Evolutionary conservation across 2,113 vertebrate species (phyloP).

Genomic region (Grus americana): DNA sequence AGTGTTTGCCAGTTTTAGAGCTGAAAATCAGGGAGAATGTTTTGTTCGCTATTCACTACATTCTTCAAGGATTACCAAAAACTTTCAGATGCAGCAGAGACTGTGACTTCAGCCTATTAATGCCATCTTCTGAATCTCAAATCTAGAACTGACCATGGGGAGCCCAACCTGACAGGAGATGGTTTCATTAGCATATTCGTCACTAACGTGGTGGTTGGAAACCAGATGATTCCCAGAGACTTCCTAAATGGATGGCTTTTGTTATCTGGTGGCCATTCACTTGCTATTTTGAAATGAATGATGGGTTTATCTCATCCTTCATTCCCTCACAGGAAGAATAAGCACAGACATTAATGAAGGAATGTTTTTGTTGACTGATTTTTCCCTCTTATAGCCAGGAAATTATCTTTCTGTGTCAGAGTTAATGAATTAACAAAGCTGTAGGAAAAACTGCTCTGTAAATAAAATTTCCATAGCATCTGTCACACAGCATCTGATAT

Average conservation of each 20-base stretch:
- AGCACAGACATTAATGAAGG: not conserved
- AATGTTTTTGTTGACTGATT: not conserved
- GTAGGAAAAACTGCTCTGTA: slow-evolving; percentile 24
- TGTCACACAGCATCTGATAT: slow-evolving; percentile 22
- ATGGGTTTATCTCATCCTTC: not conserved
- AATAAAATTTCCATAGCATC: slow-evolving; percentile 25
- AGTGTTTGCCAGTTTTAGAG: not conserved
- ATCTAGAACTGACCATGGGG: not conserved
- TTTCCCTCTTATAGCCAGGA: not conserved
- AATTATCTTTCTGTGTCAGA: slow-evolving; percentile 3
- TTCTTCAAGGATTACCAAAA: not conserved
- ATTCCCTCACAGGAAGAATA: not conserved
- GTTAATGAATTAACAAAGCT: slow-evolving; percentile 15
- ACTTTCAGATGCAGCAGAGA: not conserved
- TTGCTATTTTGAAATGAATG: not conserved
- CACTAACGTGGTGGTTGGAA: not conserved
- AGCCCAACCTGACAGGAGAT: not conserved
- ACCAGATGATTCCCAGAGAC: not conserved
- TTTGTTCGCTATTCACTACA: not conserved
- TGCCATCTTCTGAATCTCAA: not conserved
- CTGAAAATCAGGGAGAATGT: not conserved
- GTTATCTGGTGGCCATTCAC: not conserved
- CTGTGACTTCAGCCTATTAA: not conserved
- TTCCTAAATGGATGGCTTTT: not conserved
- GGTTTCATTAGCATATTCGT: not conserved